These are phyloP conservation scores for Adela reaumurella DNA, from an alignment of 2,888 invertebrate genomes.

Conservation along the genomic window DNA sequence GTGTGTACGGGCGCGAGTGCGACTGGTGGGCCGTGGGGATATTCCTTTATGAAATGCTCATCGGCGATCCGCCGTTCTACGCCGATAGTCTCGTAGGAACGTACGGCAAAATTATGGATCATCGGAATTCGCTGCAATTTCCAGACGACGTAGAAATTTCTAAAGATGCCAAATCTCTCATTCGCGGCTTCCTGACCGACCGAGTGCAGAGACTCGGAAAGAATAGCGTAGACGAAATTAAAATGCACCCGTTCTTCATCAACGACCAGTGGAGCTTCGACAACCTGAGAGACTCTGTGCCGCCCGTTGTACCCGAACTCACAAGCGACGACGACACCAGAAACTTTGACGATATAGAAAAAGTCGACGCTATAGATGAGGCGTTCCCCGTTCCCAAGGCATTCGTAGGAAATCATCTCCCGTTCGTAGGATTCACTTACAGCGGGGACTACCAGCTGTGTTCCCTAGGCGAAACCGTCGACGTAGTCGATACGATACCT, in stretches of 20 bases:
- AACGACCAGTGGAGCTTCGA: slow-evolving; percentile 99
- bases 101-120: slow-evolving; percentile 99
- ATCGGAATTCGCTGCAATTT: slow-evolving; percentile 91
- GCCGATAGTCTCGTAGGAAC: slow-evolving; percentile 98
- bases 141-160: slow-evolving; percentile 95
- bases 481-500: slow-evolving; percentile 60
- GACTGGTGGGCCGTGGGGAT: slow-evolving; percentile 99
- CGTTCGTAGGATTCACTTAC: slow-evolving; percentile 98
- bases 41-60: slow-evolving; percentile 97
- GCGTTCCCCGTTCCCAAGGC: slow-evolving; percentile 95
- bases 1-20: slow-evolving; percentile 95
- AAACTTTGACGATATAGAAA: slow-evolving; percentile 97
- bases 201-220: slow-evolving; percentile 84
- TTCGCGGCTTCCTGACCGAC: slow-evolving; percentile 92
- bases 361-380: slow-evolving; percentile 89
- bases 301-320: slow-evolving; percentile 95
- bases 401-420: slow-evolving; percentile 97
- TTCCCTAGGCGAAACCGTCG: slow-evolving; percentile 44
- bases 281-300: slow-evolving; percentile 88
- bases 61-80: slow-evolving; percentile 98
- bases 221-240: slow-evolving; percentile 92
- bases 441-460: slow-evolving; percentile 86
- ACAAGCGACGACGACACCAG: slow-evolving; percentile 96
- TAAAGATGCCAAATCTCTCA: slow-evolving; percentile 80
- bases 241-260: slow-evolving; percentile 89